Evolutionary conservation across 30 jellyfish, hydroid and myxozoan species (phyloP), one percentile per base, ranked within the genome.

Genomic region (Pelagia noctiluca): DNA sequence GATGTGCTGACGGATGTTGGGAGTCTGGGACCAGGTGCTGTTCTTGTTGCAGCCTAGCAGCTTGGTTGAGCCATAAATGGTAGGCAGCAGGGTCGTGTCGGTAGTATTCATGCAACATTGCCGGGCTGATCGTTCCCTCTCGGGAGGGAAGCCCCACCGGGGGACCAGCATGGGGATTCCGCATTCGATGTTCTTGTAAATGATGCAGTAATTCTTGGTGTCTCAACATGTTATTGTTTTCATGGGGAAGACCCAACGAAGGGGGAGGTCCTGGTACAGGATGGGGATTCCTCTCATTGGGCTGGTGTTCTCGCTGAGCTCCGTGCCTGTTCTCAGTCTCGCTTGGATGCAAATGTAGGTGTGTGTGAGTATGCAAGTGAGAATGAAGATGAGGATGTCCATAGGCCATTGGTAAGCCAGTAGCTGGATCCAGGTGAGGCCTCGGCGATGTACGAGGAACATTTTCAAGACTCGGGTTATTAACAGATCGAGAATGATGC

Each of bases 311-410:
- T 1, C 84, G 92, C 22, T 86, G 88, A 28, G 42, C 70, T 31
- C 72, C 77, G 64, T 79, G 88, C 29, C 91, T 61, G 33, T 78
- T 77, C 21, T 65, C 70, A 24, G 25, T 80, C 23, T 93, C 99
- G 84, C 90, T 94, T 13, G 97, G 97, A 65, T 94, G 99, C 73
- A 94, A 78, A 75, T 94, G 99, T 35, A 94, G 90, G 92, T 94
- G 99, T 35, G 99, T 94, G 80, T 94, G 99, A 11, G 97, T 94
- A 62, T 94, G 99, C 8, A 81, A 64, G 80, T 94, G 99, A 3
- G 99, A 88, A 78, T 94, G 99, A 26, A 88, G 83, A 74, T 94
- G 99, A 57, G 99, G 97, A 68, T 92, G 96, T 11, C 82, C 78
- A 30, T 75, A 85, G 2, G 82, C 83, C 53, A 31, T 74, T 31